phyloP scores from a whole-genome alignment of 2,888 invertebrate species.

The Xanthostigma xanthostigma region DNA sequence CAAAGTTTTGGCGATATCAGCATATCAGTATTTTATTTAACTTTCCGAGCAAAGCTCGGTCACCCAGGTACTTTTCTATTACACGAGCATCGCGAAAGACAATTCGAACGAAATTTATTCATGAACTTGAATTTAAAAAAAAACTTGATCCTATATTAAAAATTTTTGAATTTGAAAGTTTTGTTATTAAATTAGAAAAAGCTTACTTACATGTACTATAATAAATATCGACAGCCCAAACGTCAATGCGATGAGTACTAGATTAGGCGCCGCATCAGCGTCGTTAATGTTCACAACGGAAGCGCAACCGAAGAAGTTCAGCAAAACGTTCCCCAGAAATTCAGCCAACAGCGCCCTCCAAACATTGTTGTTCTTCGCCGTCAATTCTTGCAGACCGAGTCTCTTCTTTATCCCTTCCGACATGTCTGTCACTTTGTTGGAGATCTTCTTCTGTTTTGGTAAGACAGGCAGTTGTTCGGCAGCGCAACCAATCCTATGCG shows the following conservation, averaged over 20 bases:
- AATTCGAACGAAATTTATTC: too few relatives aligned
- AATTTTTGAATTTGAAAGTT: too few relatives aligned
- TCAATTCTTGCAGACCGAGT: slow-evolving; percentile 56
- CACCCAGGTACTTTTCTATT: too few relatives aligned
- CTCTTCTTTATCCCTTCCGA: slow-evolving; percentile 42
- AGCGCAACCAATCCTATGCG: too few relatives aligned
- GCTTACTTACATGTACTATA: slow-evolving; percentile 43
- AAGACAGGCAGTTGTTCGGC: too few relatives aligned
- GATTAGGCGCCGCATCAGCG: slow-evolving; percentile 22
- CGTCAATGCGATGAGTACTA: slow-evolving; percentile 62
- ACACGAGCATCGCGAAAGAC: too few relatives aligned
- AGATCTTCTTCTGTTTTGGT: too few relatives aligned
- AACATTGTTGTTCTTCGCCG: slow-evolving; percentile 47
- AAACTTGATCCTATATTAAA: too few relatives aligned
- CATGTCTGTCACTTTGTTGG: slow-evolving; percentile 12
- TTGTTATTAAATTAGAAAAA: slow-evolving; percentile 1
- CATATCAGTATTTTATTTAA: too few relatives aligned
- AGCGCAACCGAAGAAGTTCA: slow-evolving; percentile 84
- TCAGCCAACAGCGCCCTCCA: slow-evolving; percentile 77
- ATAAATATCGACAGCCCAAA: slow-evolving; percentile 79
- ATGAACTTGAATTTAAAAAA: too few relatives aligned
- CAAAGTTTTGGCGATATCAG: too few relatives aligned
- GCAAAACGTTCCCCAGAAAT: slow-evolving; percentile 69
- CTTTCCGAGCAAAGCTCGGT: too few relatives aligned
- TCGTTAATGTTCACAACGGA: slow-evolving; percentile 46